Conservation (phyloP, 2,113 vertebrate genomes). For the Oriolus oriolus region DNA sequence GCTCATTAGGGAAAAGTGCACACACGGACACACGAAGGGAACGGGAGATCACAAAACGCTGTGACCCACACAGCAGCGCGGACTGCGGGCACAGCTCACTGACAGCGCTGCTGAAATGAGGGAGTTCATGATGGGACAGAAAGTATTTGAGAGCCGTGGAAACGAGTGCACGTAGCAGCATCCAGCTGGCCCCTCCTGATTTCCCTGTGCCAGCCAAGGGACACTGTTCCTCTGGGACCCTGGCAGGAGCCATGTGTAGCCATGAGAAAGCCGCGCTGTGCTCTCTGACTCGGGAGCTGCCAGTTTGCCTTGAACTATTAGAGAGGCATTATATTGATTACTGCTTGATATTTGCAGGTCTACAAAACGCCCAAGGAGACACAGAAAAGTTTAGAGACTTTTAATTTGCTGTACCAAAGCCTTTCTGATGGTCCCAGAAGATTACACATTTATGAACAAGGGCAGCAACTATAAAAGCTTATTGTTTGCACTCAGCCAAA, state of each 20-base stretch:
- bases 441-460: conserved; percentile 74
- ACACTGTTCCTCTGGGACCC: neutral
- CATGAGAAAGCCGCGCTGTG: accelerated
- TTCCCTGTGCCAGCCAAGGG: neutral
- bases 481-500: conserved; percentile 76
- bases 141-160: neutral
- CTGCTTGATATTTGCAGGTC: conserved; percentile 53
- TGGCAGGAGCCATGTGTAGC: neutral
- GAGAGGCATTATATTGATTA: conserved; percentile 64
- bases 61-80: neutral
- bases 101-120: neutral
- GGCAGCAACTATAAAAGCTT: conserved; percentile 77
- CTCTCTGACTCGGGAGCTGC: neutral
- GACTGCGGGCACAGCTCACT: neutral
- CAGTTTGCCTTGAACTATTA: conserved; percentile 37
- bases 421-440: conserved; percentile 73
- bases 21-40: neutral
- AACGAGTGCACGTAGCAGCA: accelerated
- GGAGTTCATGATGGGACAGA: neutral
- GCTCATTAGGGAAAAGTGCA: neutral
- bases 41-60: neutral
- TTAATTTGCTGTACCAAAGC: conserved; percentile 77
- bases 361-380: conserved; percentile 69
- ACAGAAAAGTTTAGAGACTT: conserved; percentile 76
- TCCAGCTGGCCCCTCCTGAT: neutral